These are phyloP conservation scores for Rhynchophorus ferrugineus DNA, from an alignment of 1,140 invertebrate species.

Conservation along the genomic window DNA sequence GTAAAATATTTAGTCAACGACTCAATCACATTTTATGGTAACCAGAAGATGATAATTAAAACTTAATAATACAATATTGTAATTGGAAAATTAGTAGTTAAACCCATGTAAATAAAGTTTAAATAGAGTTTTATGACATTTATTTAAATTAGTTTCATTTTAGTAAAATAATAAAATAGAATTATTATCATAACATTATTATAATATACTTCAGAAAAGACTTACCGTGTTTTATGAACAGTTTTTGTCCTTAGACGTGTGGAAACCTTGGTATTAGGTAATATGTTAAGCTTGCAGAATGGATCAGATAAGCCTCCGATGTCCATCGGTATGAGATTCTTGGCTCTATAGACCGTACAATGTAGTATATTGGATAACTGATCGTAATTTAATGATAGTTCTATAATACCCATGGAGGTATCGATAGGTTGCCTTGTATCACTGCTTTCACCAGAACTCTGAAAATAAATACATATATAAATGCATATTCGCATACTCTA, in stretches of 20 bases:
- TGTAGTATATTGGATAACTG: constrained; percentile 65
- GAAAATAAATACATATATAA: constrained; percentile 8
- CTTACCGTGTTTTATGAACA: constrained; percentile 54
- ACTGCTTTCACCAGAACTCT: constrained; percentile 22
- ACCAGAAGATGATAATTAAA: too few species aligned
- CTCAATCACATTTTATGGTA: too few species aligned
- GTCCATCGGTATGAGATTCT: constrained; percentile 77
- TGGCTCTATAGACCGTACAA: constrained; percentile 67
- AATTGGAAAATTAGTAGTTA: too few species aligned
- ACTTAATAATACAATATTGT: too few species aligned
- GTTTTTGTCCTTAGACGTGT: constrained; percentile 60
- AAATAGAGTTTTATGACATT: too few species aligned
- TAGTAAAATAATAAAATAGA: too few species aligned
- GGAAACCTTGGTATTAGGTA: constrained; percentile 60
- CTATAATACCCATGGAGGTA: constrained; percentile 55
- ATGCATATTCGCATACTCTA: not conserved
- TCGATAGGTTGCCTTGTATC: constrained; percentile 34
- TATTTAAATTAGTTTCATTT: too few species aligned
- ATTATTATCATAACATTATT: too few species aligned
- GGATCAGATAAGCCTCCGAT: constrained; percentile 85
- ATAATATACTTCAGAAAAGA: too few species aligned
- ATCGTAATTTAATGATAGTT: constrained; percentile 74
- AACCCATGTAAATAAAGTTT: too few species aligned
- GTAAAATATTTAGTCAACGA: too few species aligned
- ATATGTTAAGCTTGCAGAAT: constrained; percentile 80